phyloP scores from a whole-genome alignment of 2,888 invertebrate species.

The Stenolophus ochropezus region DNA sequence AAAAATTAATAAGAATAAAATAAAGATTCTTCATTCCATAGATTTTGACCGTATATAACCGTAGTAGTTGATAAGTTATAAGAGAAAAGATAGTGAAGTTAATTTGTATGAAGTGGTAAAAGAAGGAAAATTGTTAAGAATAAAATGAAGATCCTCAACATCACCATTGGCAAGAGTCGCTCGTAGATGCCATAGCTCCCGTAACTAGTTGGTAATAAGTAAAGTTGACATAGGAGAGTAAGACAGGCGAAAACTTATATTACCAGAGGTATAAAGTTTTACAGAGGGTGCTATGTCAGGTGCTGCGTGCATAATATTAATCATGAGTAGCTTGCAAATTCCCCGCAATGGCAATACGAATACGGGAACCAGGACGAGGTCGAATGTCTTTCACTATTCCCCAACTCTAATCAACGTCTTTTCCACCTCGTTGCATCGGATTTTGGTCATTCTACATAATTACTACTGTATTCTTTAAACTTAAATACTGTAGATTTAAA shows the following conservation, averaged over 20 bases:
- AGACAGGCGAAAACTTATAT: slow-evolving; percentile 35
- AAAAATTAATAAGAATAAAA: no score
- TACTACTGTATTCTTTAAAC: background rate
- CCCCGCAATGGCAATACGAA: background rate
- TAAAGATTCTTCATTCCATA: no score
- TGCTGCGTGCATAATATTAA: slow-evolving; percentile 33
- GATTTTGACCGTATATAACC: no score
- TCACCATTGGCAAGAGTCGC: background rate
- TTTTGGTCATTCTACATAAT: slow-evolving; percentile 8
- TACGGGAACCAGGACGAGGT: background rate
- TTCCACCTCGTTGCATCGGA: background rate
- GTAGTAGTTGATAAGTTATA: no score
- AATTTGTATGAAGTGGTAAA: background rate
- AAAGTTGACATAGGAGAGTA: slow-evolving; percentile 22
- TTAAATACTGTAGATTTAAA: background rate
- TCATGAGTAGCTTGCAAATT: slow-evolving; percentile 29
- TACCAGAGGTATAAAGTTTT: slow-evolving; percentile 37
- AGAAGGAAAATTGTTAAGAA: background rate
- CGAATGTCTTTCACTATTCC: background rate
- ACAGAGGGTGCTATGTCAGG: slow-evolving; percentile 21
- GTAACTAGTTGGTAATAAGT: slow-evolving; percentile 23
- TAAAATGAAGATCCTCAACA: background rate
- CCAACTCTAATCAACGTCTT: background rate
- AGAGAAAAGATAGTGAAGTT: no score
- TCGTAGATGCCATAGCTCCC: background rate